These are phyloP conservation scores for Enhydra lutris DNA, from an alignment of 2,113 vertebrate species.

Conservation along the genomic window DNA sequence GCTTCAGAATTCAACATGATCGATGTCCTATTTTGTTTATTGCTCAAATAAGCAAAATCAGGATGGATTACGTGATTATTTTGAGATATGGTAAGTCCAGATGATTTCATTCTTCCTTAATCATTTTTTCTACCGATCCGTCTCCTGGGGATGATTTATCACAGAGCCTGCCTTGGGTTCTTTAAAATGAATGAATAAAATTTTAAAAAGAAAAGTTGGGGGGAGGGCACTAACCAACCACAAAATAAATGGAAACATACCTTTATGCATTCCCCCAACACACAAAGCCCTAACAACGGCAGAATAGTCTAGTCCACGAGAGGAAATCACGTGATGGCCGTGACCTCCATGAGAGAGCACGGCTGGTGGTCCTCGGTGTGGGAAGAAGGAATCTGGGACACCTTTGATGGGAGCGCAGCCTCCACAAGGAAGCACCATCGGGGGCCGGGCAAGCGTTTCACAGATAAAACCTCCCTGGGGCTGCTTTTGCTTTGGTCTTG, in stretches of 20 bases:
- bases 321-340: neutral
- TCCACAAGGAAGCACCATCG: neutral
- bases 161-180: neutral
- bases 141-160: conserved; percentile 1
- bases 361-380: fast-evolving
- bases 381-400: fast-evolving
- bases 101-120: conserved; percentile 40
- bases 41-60: conserved; percentile 55
- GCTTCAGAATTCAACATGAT: conserved; percentile 46
- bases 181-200: conserved; percentile 23
- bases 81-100: neutral
- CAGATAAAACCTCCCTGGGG: neutral
- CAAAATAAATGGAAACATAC: neutral
- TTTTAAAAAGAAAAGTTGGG: neutral
- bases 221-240: neutral
- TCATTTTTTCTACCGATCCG: conserved; percentile 20
- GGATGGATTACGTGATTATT: conserved; percentile 9
- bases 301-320: neutral
- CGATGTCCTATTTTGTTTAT: conserved; percentile 41
- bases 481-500: neutral
- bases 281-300: neutral
- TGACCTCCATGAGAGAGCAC: too few species aligned
- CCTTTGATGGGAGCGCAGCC: fast-evolving
- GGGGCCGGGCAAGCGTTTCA: fast-evolving
- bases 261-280: neutral